Base-by-base conservation (phyloP, 2,797 vertebrate species). In the Diplodus sargus region DNA sequence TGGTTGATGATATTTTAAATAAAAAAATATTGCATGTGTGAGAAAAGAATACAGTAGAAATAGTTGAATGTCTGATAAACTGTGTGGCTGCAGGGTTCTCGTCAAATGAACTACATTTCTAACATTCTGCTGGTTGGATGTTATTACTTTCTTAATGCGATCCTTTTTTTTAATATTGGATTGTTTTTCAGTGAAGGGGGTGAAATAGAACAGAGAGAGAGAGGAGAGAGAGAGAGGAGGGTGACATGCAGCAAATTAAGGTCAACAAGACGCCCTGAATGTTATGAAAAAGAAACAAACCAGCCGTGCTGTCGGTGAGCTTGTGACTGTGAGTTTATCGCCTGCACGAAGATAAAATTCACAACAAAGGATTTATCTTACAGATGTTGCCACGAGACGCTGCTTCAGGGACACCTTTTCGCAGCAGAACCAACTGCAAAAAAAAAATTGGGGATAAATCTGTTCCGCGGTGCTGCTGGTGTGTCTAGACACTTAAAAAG, bases 251-350 rank as follows among this genome's bases (percentile, higher is more conserved):
- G 65, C 2, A 56, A 48, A 49, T 74, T 10, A 25, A 57, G 53
- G 49, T 62, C 15, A 64, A 13, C 17, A 58, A 4, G 16, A 62
- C 17, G 15, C 11, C 48, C 11, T 49, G 11, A 60, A 17, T 76
- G 17, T 52, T 69, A 23, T 43, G 56, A 57, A 81, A 75, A 60
- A 39, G 18, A 12, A 59, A 14, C 56, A 74, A 77, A 52, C 68
- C 62, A 83, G 57, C 75, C 8, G 4, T 76, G 81, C 34, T 85
- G 80, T 94, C 91, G 94, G 92, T 94, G 34, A 39, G 92, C 88
- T 85, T 84, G 45, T 85, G 83, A 90, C 88, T 54, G 88, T 28
- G 62, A 83, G 30, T 65, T 70, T 66, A 25, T 39, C 39, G 65
- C 71, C 59, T 34, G 34, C 8, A 84, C 20, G 81, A 67, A 82